Conservation (phyloP, 2,797 vertebrate species). For the Carapus acus region DNA sequence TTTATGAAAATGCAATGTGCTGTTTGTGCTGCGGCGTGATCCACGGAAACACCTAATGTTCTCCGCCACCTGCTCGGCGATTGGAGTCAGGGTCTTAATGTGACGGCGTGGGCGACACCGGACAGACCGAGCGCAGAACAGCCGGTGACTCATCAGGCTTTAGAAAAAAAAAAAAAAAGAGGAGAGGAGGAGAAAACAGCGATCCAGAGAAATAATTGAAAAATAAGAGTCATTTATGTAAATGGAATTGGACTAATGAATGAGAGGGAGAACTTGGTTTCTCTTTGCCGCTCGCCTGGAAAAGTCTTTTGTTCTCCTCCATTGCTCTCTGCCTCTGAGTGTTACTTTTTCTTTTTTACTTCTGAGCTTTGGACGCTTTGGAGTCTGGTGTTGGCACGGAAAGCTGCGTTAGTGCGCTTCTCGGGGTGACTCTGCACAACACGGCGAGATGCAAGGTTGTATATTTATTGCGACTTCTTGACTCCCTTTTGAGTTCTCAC, state of each 20-base stretch:
- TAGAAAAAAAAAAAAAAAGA: conserved; percentile 27
- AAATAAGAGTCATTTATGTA: conserved; percentile 39
- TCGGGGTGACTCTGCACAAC: conserved; percentile 32
- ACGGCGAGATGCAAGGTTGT: conserved; percentile 36
- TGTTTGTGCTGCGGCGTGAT: conserved; percentile 48
- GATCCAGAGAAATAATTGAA: conserved; percentile 42
- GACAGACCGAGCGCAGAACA: conserved; percentile 51
- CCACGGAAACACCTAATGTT: conserved; percentile 50
- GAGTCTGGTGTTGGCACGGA: conserved; percentile 30
- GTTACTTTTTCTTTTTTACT: conserved; percentile 25
- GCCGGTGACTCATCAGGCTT: conserved; percentile 56
- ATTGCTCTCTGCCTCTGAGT: conserved; percentile 7
- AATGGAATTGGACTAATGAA: conserved; percentile 31
- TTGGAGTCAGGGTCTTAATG: conserved; percentile 50
- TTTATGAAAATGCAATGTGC: conserved; percentile 42
- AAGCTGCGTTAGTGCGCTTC: conserved; percentile 20
- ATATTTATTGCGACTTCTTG: conserved; percentile 32
- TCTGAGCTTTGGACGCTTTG: conserved; percentile 28
- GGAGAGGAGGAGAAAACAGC: no score
- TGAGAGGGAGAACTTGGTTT: conserved; percentile 16
- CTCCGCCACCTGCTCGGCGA: conserved; percentile 53
- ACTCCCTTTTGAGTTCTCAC: conserved; percentile 25
- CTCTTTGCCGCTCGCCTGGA: conserved; percentile 12
- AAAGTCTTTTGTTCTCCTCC: conserved; percentile 32
- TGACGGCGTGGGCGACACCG: conserved; percentile 45